These are phyloP conservation scores for Myotis brandtii DNA, from an alignment of 2,113 vertebrate species.

Conservation along the genomic window DNA sequence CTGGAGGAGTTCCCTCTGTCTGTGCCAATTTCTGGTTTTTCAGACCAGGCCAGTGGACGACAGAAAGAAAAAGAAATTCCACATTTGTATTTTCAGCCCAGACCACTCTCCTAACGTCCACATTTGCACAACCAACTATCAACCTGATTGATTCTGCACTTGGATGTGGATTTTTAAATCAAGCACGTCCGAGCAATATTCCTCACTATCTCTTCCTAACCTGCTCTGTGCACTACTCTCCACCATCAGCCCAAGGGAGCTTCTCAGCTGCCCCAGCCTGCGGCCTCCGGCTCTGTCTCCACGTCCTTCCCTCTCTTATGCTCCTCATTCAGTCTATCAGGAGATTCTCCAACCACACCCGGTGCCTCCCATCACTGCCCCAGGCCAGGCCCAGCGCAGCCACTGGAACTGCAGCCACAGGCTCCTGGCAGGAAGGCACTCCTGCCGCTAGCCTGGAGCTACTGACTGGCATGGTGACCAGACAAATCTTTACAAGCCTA, in stretches of 20 bases:
- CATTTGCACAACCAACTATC: neutral
- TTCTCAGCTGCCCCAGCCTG: neutral
- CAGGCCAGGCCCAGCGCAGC: neutral
- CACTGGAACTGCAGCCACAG: neutral
- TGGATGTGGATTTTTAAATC: neutral
- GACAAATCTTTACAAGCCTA: neutral
- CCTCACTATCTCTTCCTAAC: neutral
- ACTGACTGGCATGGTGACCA: neutral
- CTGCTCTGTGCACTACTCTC: neutral
- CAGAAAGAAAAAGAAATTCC: neutral
- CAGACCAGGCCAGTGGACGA: neutral
- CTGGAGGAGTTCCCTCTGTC: neutral
- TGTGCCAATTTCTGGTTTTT: neutral
- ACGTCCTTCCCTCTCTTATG: neutral
- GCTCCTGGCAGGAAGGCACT: neutral
- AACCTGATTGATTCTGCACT: neutral
- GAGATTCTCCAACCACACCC: neutral
- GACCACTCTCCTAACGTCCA: neutral
- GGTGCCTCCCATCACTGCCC: accelerated
- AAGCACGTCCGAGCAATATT: neutral
- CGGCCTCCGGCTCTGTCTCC: neutral
- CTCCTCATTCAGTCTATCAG: no score
- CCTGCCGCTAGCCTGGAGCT: neutral
- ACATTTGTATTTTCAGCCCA: neutral
- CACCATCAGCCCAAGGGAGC: neutral